Base-by-base conservation (phyloP, 2,797 vertebrate genomes). In the Poecilia velifera region DNA sequence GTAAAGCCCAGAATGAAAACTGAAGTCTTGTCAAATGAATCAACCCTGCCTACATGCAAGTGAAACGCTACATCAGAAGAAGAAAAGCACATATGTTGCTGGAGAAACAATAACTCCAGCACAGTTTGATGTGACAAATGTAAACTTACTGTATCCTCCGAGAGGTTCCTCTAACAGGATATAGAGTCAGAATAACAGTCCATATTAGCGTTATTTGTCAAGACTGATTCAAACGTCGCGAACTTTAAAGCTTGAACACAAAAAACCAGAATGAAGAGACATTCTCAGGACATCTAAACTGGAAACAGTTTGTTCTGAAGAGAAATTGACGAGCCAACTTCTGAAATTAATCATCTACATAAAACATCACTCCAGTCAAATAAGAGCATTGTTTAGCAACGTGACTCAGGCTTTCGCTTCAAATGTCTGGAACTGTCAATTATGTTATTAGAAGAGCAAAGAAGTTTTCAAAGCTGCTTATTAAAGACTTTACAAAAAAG, bases 1-100 rank as follows among this genome's bases (percentile, higher is more conserved):
- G 85, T 82, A 90, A 89, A 84, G 8, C 76, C 73, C 71, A 72
- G 12, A 78, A 76, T 36, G 76, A 72, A 79, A 76, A 72, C 36
- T 28, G 5, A 74, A 62, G 22, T 9, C 3, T 28, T 80, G n/a
- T 70, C 22, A 72, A 72, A 78, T 82, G 36, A 84, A 78, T 82
- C 66, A 84, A 76, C 62, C 18, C 71, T 34, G 51, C 70, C 80
- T 53, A 86, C 71, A 76, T 55, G 31, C 13, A 78, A 73, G 41
- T 31, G 8, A 83, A 78, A 76, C 14, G 34, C 28, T 12, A 10
- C 13, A 53, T 36, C 41, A 47, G 36, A 68, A 70, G 22, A 39
- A 2, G 9, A n/a, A 66, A 2, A 31, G 49, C 3, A 59, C 62
- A 3, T 6, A 36, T 25, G 18, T 73, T 73, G 10, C 4, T 47